Conservation (phyloP, 2,888 invertebrate species). For the Chaitophorus viminalis region DNA sequence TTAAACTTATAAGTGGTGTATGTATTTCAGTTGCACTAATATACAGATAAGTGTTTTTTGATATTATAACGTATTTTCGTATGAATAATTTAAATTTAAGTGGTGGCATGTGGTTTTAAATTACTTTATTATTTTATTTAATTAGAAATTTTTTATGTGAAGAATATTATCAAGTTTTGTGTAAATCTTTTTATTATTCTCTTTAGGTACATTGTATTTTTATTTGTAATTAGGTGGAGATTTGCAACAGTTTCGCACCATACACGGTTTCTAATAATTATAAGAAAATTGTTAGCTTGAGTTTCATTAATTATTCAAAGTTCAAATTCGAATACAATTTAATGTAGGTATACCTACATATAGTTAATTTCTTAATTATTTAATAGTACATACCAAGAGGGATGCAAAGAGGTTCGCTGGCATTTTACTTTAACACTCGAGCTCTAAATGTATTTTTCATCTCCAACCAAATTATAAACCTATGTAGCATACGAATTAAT, state of each 20-base stretch:
- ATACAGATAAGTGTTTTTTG: not conserved
- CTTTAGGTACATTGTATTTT: not conserved
- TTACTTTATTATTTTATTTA: not conserved
- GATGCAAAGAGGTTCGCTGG: not conserved
- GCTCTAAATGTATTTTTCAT: not conserved
- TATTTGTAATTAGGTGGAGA: not conserved
- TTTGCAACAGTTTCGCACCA: not conserved
- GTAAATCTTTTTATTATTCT: not conserved
- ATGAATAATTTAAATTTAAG: not conserved
- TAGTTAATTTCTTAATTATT: not conserved
- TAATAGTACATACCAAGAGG: not conserved
- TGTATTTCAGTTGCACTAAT: not conserved
- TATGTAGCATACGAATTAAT: not conserved
- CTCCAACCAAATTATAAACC: not conserved
- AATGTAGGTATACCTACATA: not conserved
- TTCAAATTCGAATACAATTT: not conserved
- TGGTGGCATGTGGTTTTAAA: not conserved
- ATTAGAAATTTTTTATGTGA: not conserved
- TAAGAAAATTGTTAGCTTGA: not conserved
- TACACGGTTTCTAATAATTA: not conserved
- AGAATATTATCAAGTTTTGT: not conserved
- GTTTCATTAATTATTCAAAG: not conserved
- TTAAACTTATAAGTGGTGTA: not conserved
- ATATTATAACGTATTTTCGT: not conserved
- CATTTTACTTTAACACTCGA: not conserved